These are phyloP conservation scores for Drosophila putrida DNA, from an alignment of 2,888 invertebrate species.

Conservation along the genomic window DNA sequence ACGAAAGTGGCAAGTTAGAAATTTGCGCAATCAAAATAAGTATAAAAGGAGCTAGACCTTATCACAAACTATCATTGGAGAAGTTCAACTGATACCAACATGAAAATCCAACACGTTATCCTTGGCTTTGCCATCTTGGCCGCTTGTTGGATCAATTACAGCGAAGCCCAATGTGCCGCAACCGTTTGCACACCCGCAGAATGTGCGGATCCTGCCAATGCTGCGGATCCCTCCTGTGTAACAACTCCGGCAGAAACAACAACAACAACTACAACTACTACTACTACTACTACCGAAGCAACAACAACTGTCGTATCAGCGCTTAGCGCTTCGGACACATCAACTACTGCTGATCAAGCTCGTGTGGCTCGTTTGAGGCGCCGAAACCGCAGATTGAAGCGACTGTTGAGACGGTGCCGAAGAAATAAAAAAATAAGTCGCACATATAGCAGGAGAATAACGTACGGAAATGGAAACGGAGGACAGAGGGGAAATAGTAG, in stretches of 20 bases:
- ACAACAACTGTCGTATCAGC: background rate
- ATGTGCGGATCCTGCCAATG: background rate
- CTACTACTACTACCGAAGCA: background rate
- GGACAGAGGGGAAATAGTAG: too few species aligned
- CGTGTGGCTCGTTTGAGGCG: background rate
- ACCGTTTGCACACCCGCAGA: background rate
- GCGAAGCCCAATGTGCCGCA: slow-evolving; percentile 10
- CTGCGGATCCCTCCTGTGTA: background rate
- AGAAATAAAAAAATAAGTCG: too few species aligned
- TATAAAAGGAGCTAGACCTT: slow-evolving; percentile 4
- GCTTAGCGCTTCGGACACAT: background rate
- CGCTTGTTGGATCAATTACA: background rate
- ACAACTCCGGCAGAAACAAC: background rate
- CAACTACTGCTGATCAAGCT: background rate
- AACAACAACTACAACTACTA: background rate
- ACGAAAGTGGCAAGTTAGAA: background rate
- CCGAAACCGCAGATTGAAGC: background rate
- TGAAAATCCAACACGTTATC: slow-evolving; percentile 19
- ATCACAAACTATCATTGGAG: slow-evolving; percentile 5
- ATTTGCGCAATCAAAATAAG: background rate
- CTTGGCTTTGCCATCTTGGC: slow-evolving; percentile 8
- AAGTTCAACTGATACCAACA: slow-evolving; percentile 14
- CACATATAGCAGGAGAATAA: too few species aligned
- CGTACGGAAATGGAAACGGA: too few species aligned
- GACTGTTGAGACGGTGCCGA: too few species aligned